Percentiles rank a stretch among this genome's conserved stretches.
Conservation (phyloP, 2,113 vertebrate species). For the Ptyas mucosa region DNA sequence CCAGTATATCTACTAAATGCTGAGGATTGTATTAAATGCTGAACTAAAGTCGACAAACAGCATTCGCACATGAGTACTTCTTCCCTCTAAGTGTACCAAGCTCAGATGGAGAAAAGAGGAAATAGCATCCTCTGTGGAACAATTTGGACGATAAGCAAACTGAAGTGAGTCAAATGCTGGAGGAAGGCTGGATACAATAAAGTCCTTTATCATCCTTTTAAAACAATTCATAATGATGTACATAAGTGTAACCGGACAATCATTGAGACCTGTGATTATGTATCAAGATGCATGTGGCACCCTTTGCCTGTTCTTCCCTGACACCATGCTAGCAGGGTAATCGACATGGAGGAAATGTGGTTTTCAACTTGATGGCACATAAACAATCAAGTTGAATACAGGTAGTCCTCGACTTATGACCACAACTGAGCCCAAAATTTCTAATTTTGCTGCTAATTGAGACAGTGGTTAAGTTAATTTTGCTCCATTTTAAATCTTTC, state of each 20-base stretch:
- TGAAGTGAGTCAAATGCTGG: neutral
- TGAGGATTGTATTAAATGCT: too few relatives aligned
- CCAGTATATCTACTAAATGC: too few relatives aligned
- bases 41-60: too few relatives aligned
- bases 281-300: neutral
- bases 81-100: neutral
- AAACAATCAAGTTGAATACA: neutral
- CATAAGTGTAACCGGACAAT: neutral
- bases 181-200: neutral
- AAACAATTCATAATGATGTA: neutral
- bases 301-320: neutral
- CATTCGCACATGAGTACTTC: too few relatives aligned
- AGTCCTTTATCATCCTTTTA: neutral
- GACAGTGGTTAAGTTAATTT: too few relatives aligned
- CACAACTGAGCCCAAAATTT: too few relatives aligned
- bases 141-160: neutral
- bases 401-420: too few relatives aligned
- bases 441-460: too few relatives aligned
- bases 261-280: neutral
- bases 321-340: neutral
- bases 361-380: neutral
- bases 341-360: neutral
- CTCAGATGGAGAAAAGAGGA: neutral
- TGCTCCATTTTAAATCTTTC: too few relatives aligned
- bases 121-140: neutral